phyloP scores from a whole-genome alignment of 2,113 vertebrate species.

The Lagopus muta region DNA sequence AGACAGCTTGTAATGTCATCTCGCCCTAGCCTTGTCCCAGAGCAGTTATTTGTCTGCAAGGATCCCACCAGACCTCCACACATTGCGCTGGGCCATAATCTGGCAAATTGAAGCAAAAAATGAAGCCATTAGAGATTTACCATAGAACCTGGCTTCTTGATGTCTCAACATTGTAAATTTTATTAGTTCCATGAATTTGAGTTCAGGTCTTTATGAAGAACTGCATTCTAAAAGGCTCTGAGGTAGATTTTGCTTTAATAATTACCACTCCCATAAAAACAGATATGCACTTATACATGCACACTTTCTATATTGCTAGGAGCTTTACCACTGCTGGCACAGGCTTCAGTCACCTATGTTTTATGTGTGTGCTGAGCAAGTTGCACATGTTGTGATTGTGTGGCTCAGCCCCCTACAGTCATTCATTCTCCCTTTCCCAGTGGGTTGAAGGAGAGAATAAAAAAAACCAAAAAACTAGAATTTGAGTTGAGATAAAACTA shows the following conservation, averaged over 20 bases:
- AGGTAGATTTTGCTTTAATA: neutral
- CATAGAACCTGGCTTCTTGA: neutral
- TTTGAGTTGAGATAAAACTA: too few relatives aligned
- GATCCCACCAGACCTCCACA: neutral
- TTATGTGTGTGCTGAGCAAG: rapidly evolving
- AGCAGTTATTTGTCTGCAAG: neutral
- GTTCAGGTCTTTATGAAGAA: neutral
- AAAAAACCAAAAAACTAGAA: too few relatives aligned
- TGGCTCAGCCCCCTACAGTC: too few relatives aligned
- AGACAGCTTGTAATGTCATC: neutral
- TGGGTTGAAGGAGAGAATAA: too few relatives aligned
- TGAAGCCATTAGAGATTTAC: neutral
- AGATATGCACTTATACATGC: neutral
- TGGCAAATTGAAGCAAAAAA: neutral
- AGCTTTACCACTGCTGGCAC: neutral
- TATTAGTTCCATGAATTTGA: neutral
- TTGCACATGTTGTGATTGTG: neutral
- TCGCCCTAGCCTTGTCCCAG: neutral
- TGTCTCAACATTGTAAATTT: neutral
- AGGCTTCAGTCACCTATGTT: neutral
- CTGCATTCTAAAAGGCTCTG: neutral
- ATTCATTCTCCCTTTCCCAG: too few relatives aligned
- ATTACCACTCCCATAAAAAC: neutral
- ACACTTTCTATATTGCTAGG: neutral
- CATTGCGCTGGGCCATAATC: neutral